phyloP scores from a whole-genome alignment of 2,113 vertebrate genomes.

The Ictidomys tridecemlineatus region DNA sequence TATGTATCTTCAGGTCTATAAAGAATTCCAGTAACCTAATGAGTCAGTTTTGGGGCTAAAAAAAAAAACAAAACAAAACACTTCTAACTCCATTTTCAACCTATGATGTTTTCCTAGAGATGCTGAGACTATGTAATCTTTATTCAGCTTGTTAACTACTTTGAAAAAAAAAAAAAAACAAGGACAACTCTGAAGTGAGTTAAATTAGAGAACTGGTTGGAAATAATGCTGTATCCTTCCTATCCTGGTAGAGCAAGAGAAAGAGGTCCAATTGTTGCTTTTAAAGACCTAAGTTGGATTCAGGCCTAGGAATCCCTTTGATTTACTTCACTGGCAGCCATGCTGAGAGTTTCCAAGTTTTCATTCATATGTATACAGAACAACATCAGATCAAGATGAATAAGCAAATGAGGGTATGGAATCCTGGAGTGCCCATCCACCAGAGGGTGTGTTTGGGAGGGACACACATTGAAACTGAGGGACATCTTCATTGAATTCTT shows the following conservation, averaged over 20 bases:
- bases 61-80: too few species aligned
- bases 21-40: background rate
- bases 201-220: background rate
- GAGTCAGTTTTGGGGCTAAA: too few species aligned
- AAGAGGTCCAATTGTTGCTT: background rate
- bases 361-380: background rate
- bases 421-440: background rate
- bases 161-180: background rate
- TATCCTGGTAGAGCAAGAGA: background rate
- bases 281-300: background rate
- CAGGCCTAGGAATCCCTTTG: background rate
- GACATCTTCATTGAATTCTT: slow-evolving; percentile 28
- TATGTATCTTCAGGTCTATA: background rate
- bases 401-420: background rate
- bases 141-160: too few species aligned
- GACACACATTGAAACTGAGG: background rate
- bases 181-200: background rate
- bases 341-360: background rate
- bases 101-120: background rate
- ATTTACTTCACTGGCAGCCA: background rate
- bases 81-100: background rate
- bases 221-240: background rate
- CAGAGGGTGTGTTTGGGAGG: background rate
- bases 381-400: background rate
- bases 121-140: background rate